Conservation (phyloP, 2,797 vertebrate species). For the Gadopsis marmoratus region DNA sequence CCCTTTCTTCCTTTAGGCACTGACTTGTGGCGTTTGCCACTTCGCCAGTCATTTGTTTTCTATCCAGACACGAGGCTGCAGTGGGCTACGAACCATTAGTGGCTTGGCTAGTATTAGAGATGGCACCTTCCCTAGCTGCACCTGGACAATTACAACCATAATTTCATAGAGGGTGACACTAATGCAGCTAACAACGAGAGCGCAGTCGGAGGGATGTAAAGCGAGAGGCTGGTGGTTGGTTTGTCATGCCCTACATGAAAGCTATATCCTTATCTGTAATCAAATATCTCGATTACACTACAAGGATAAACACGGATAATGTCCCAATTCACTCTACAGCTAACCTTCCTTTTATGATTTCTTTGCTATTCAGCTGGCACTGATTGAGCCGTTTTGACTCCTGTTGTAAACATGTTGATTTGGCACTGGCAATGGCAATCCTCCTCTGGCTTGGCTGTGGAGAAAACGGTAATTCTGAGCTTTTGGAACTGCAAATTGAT, state of each 20-base stretch:
- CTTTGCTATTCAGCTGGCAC: slow-evolving; percentile 13
- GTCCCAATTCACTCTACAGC: background rate
- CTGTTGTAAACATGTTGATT: slow-evolving; percentile 39
- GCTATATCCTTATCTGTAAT: slow-evolving; percentile 20
- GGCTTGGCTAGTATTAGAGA: slow-evolving; percentile 51
- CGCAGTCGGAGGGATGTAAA: slow-evolving; percentile 27
- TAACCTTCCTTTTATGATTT: slow-evolving; percentile 14
- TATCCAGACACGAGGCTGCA: slow-evolving; percentile 34
- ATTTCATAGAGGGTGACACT: slow-evolving; percentile 59
- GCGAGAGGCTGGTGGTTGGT: slow-evolving; percentile 32
- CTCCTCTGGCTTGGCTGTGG: background rate
- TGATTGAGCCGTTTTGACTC: slow-evolving; percentile 31
- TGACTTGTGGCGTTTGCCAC: slow-evolving; percentile 36
- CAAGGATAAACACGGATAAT: slow-evolving; percentile 31
- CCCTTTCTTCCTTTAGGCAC: slow-evolving; percentile 46
- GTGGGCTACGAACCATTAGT: slow-evolving; percentile 53
- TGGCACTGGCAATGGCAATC: slow-evolving; percentile 13
- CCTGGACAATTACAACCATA: slow-evolving; percentile 66
- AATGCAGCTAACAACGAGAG: slow-evolving; percentile 58
- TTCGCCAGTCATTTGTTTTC: slow-evolving; percentile 50
- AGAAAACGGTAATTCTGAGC: slow-evolving; percentile 29
- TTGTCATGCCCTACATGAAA: slow-evolving; percentile 29
- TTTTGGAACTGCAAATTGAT: slow-evolving; percentile 30
- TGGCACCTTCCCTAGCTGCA: slow-evolving; percentile 60
- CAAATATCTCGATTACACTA: slow-evolving; percentile 30